Base-by-base conservation (phyloP, 2,888 invertebrate species). In the Watsonalla binaria region DNA sequence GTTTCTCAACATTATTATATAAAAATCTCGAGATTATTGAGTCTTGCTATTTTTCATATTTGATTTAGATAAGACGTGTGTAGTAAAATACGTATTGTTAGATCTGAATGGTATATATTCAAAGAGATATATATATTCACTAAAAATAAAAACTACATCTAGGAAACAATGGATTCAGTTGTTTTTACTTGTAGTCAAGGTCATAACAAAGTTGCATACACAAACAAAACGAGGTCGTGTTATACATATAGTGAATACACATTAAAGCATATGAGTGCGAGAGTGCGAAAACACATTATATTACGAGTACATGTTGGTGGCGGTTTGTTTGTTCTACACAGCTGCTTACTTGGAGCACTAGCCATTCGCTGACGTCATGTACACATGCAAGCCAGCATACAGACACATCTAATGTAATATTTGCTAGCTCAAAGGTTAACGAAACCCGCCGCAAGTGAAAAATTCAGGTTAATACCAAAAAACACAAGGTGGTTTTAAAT, bases 221-320 rank as follows among this genome's bases (percentile, higher is more conserved):
- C 24, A 24, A 24, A n/a, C n/a, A n/a, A n/a, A n/a, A 24, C 24
- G 24, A 24, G 24, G 1, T 2, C 24, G 79, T 81, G 82, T 85
- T 85, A 2, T 11, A 42, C 42, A 42, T 42, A 42, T 42, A 42
- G 9, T 42, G 24, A 24, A 24, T 42, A 11, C 11, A 42, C 9
- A 42, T 11, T 42, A 42, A 8, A 11, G 5, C 4, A 8, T 39
- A 11, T 42, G 42, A 5, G 11, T 42, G 42, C 11, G 42, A 42
- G 42, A 42, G 42, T 42, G 5, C 42, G 42, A 42, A 11, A 5
- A 42, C 42, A 42, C 42, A 42, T 42, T 42, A 42, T 37, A 5
- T 42, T 42, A 42, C 8, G 11, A 11, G 5, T 42, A 11, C 42
- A 42, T 11, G 42, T 11, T 42, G 42, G 5, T 42, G 42, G 42